phyloP scores from a whole-genome alignment of 2,113 vertebrate genomes.

The Hiodon alosoides region DNA sequence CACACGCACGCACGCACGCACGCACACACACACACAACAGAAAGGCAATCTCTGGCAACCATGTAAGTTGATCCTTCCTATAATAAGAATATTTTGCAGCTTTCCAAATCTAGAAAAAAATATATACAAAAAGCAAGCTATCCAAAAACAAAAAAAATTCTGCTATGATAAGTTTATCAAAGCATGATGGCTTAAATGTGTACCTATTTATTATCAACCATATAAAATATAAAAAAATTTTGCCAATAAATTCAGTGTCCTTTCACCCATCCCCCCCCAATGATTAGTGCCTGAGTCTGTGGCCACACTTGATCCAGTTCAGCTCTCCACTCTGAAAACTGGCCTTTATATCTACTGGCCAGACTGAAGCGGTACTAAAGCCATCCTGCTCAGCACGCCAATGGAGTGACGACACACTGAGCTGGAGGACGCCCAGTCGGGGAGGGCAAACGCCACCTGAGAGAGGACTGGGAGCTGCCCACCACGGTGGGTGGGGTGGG shows the following conservation, averaged over 20 bases:
- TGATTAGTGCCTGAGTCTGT: constrained; percentile 40
- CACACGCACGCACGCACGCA: neutral
- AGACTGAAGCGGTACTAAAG: neutral
- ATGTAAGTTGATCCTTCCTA: constrained; percentile 41
- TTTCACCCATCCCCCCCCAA: constrained; percentile 29
- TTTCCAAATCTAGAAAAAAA: constrained; percentile 50
- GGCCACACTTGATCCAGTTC: constrained; percentile 14
- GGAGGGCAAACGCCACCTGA: constrained; percentile 15
- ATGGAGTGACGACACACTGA: neutral
- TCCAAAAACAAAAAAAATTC: constrained; percentile 47
- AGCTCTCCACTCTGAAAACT: constrained; percentile 11
- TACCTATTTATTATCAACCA: constrained; percentile 44
- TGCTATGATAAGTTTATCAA: constrained; percentile 74
- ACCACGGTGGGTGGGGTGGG: neutral
- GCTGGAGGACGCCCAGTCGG: constrained; percentile 5
- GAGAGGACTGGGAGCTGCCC: constrained; percentile 25
- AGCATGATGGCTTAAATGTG: constrained; percentile 74
- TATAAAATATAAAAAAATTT: constrained; percentile 29
- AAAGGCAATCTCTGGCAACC: constrained; percentile 53
- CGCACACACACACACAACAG: constrained; percentile 30
- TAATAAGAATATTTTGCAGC: constrained; percentile 44
- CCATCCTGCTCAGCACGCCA: constrained; percentile 1
- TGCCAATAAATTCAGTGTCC: constrained; percentile 28
- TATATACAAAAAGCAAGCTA: constrained; percentile 50
- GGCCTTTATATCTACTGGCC: neutral